Conservation (phyloP, 2,888 invertebrate species). For the Ochropleura plecta region DNA sequence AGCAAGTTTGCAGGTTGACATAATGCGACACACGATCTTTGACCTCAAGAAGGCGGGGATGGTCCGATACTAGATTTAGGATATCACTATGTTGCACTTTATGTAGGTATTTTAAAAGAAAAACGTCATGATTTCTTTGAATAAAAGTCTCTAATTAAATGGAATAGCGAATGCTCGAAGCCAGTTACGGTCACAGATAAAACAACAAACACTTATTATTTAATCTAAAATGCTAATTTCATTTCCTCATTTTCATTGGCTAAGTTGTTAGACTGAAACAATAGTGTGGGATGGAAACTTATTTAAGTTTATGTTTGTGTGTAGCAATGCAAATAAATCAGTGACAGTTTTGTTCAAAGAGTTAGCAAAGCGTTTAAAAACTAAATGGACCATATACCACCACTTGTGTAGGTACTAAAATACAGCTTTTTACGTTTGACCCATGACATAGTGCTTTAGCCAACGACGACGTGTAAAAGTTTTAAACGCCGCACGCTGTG, state of each 20-base stretch:
- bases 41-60: constrained; percentile 41
- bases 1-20: constrained; percentile 70
- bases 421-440: constrained; percentile 27
- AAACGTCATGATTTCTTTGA: not conserved
- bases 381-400: constrained; percentile 9
- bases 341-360: constrained; percentile 21
- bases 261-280: not conserved
- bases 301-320: constrained; percentile 18
- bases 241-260: constrained; percentile 13
- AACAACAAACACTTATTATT: not conserved
- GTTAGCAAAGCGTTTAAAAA: constrained; percentile 23
- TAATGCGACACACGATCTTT: constrained; percentile 71
- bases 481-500: constrained; percentile 31
- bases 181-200: not conserved
- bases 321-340: constrained; percentile 34
- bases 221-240: constrained; percentile 11
- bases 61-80: constrained; percentile 14
- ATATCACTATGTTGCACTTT: constrained; percentile 25
- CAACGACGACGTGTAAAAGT: constrained; percentile 33
- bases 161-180: not conserved
- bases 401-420: constrained; percentile 35
- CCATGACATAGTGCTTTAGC: constrained; percentile 22
- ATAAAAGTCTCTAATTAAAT: not conserved
- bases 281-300: constrained; percentile 19
- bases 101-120: constrained; percentile 31